Conservation (phyloP, 2,888 invertebrate species). For the Cheilosia scutellata region DNA sequence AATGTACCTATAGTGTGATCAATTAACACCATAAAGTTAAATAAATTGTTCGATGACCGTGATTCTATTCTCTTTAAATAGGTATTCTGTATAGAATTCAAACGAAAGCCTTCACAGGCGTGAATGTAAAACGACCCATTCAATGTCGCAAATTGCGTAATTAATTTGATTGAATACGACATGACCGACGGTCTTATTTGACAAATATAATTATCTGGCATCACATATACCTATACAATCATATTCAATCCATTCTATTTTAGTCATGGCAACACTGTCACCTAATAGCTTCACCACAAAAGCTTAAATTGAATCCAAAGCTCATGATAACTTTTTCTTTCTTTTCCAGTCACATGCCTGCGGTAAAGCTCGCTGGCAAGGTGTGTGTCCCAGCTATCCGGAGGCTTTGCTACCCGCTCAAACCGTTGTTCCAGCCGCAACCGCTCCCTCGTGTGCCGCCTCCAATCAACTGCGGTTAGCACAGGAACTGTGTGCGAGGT, state of each 20-base stretch:
- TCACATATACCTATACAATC: no score
- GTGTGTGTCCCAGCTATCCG: constrained; percentile 86
- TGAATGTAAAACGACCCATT: neutral
- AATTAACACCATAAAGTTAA: constrained; percentile 11
- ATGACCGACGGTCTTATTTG: no score
- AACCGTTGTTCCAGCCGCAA: constrained; percentile 77
- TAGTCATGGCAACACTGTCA: constrained; percentile 2
- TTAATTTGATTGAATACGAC: no score
- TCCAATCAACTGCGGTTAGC: constrained; percentile 84
- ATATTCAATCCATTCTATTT: neutral
- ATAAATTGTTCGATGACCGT: neutral
- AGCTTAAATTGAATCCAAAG: neutral
- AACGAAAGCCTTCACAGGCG: neutral
- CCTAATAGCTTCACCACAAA: neutral
- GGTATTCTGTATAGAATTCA: neutral
- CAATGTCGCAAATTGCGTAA: neutral
- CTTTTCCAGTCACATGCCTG: constrained; percentile 88
- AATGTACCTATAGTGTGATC: no score
- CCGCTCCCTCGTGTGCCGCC: constrained; percentile 80
- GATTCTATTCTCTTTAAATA: neutral
- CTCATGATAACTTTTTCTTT: constrained; percentile 46
- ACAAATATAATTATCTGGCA: neutral
- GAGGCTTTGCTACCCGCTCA: constrained; percentile 78
- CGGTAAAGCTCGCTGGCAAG: constrained; percentile 89
- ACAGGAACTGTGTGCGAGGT: constrained; percentile 85